Evolutionary conservation across 1,140 invertebrate genomes (phyloP), one percentile per base, ranked within the genome.

Genomic region (Danaus plexippus): DNA sequence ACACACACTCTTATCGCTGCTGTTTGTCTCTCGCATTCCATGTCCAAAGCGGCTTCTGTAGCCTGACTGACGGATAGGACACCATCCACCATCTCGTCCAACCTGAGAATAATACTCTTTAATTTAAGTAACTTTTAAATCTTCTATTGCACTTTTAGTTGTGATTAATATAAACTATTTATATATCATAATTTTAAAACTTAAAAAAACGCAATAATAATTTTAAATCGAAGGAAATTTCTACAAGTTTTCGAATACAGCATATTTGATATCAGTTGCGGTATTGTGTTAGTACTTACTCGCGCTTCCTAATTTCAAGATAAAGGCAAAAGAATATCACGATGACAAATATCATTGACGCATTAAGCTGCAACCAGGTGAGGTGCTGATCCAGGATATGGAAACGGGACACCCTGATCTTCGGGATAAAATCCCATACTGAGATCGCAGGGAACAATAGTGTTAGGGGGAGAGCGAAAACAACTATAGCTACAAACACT

Each of bases 51-150:
- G 1, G 55, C 56, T 40, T 83, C 80, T 1, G 83, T 78, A 1
- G 67, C 72, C 57, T 81, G 64, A 12, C 67, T 73, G 2, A 76
- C 74, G 7, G 56, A 66, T 9, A 84, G 51, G 1, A 83, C 78
- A 40, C 67, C 65, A 15, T 78, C 73, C 10, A 83, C 75, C 71
- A 83, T 75, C 22, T 82, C 78, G 43, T 84, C 79, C 54, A 86
- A 55, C 49, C 82, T 85, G 54, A 13, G 67, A 61, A 43, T 41
- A 9, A 32, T 32, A 32, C 5, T 8, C 22, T 32, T 3, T 32
- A 32, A 32, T 32, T 4, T 32, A 32, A 32, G 5, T 32, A 32
- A 32, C 22, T 32, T 6, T 32, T 32, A 32, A 32, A 32, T 1
- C 22, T 32, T 6, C 22, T 32, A 6, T 4, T 32, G 22, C 22